Evolutionary conservation across 2,113 vertebrate genomes (phyloP).

Genomic region (Naja naja): DNA sequence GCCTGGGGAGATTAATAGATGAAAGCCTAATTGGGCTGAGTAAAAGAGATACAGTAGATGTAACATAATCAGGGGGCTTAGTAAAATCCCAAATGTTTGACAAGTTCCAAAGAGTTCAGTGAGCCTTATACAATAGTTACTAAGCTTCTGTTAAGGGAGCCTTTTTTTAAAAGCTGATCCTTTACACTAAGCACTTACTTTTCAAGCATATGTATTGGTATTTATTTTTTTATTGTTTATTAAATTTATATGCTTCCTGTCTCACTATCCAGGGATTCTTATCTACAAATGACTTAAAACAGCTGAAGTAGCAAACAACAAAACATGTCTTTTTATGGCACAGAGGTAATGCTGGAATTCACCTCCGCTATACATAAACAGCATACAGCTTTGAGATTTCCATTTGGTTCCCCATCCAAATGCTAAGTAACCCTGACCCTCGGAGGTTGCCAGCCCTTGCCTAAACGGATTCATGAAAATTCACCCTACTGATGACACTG

Average conservation of each 20-base stretch:
- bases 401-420: not conserved
- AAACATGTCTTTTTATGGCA: not conserved
- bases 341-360: not conserved
- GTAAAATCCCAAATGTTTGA: not conserved
- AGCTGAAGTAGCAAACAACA: not conserved
- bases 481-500: not conserved
- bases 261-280: not conserved
- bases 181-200: not conserved
- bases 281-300: not conserved
- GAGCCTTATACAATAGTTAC: not conserved
- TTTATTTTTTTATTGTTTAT: not conserved
- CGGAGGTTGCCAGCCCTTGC: not conserved
- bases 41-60: not conserved
- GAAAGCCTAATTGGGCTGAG: not conserved
- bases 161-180: not conserved
- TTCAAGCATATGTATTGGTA: not conserved
- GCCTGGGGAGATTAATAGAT: not conserved
- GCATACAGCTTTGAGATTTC: not conserved
- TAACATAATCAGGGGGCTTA: not conserved
- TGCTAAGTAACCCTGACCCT: not conserved
- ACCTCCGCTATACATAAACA: not conserved
- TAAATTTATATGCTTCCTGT: not conserved
- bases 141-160: not conserved
- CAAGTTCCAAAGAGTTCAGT: not conserved
- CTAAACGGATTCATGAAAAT: not conserved